phyloP scores from a whole-genome alignment of 2,888 invertebrate species.

The Rhorus exstirpatorius region DNA sequence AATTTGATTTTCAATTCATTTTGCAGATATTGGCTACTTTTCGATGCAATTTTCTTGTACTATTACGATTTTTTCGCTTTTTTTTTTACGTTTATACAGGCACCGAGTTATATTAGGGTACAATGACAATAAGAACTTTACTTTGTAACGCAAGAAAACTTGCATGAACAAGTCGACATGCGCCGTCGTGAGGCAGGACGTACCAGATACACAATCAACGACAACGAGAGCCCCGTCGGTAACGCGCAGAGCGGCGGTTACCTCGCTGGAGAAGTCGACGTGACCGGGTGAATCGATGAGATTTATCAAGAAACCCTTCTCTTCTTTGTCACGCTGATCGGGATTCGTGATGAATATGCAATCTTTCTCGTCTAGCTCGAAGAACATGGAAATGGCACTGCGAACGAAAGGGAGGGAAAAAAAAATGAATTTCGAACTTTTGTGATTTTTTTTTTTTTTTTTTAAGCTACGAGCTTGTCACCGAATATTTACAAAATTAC shows the following conservation, averaged over 20 bases:
- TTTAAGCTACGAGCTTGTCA: too few species aligned
- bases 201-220: slow-evolving; percentile 99
- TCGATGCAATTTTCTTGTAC: too few species aligned
- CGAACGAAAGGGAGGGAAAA: slow-evolving; percentile 72
- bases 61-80: too few species aligned
- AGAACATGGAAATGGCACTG: slow-evolving; percentile 99
- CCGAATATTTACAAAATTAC: too few species aligned
- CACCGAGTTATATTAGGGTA: too few species aligned
- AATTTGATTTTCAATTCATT: too few species aligned
- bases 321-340: slow-evolving; percentile 96
- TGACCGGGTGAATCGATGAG: slow-evolving; percentile 99
- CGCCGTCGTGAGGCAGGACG: slow-evolving; percentile 79
- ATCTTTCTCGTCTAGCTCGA: slow-evolving; percentile 98
- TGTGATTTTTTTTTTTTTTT: too few species aligned
- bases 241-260: slow-evolving; percentile 99
- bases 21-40: too few species aligned
- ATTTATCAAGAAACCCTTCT: slow-evolving; percentile 99
- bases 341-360: slow-evolving; percentile 96
- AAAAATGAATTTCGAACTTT: too few species aligned
- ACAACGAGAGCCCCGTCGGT: slow-evolving; percentile 99
- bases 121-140: slow-evolving; percentile 62
- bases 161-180: slow-evolving; percentile 68
- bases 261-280: slow-evolving; percentile 99
- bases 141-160: slow-evolving; percentile 66
- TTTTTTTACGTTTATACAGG: slow-evolving; percentile 8